Percentiles rank a stretch among this genome's conserved stretches.
These are phyloP conservation scores for Epizoanthus scotinus DNA, from an alignment of 92 coral and sea anemone species.

Conservation along the genomic window DNA sequence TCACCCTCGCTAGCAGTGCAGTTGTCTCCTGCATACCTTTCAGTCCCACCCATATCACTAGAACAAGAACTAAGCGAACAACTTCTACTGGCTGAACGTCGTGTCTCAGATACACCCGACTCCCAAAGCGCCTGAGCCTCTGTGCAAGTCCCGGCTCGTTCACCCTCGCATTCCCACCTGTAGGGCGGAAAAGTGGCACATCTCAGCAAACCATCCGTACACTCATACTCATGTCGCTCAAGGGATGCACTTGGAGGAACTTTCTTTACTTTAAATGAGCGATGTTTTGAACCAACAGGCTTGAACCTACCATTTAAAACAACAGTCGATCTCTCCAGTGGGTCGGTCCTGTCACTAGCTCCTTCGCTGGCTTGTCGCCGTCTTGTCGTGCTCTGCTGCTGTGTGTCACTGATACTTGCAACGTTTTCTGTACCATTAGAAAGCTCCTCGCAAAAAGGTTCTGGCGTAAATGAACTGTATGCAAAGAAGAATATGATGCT, in stretches of 20 bases:
- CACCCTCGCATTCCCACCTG: constrained; percentile 69
- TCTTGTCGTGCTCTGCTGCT: constrained; percentile 28
- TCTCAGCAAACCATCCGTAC: constrained; percentile 65
- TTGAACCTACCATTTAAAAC: constrained; percentile 33
- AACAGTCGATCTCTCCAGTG: background rate
- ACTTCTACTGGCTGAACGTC: constrained; percentile 67
- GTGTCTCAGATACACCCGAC: constrained; percentile 59
- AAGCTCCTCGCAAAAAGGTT: constrained; percentile 52
- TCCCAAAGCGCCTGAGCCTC: constrained; percentile 50
- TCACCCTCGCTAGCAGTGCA: constrained; percentile 26
- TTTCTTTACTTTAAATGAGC: constrained; percentile 38
- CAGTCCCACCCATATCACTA: constrained; percentile 50
- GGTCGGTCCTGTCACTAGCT: background rate
- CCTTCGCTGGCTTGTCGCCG: constrained; percentile 22
- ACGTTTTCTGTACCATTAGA: constrained; percentile 29
- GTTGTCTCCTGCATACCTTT: constrained; percentile 27
- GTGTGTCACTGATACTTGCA: constrained; percentile 46
- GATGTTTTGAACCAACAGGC: constrained; percentile 44
- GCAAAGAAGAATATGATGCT: constrained; percentile 88
- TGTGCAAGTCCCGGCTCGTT: constrained; percentile 25
- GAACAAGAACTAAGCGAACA: constrained; percentile 66
- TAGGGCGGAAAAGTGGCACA: constrained; percentile 84
- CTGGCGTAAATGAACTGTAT: constrained; percentile 83
- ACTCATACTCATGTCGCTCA: constrained; percentile 28
- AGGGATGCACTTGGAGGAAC: constrained; percentile 42